phyloP scores from a whole-genome alignment of 2,797 vertebrate genomes.

The Liasis olivaceus region DNA sequence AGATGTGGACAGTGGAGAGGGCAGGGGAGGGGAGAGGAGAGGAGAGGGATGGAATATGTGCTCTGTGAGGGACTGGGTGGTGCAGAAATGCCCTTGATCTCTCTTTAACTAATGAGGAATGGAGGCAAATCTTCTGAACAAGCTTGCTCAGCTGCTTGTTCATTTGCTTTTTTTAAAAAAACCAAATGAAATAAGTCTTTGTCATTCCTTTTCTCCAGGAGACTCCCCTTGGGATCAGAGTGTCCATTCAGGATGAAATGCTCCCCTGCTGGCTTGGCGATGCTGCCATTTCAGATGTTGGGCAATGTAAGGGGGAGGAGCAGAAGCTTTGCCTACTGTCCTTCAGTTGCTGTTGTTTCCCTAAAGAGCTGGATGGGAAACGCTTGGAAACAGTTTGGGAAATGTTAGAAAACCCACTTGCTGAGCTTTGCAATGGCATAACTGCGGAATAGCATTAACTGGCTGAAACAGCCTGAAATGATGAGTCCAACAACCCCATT shows the following conservation, averaged over 20 bases:
- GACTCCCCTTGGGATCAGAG: background rate
- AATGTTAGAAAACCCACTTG: background rate
- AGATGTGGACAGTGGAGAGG: background rate
- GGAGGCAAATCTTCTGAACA: background rate
- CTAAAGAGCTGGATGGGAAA: background rate
- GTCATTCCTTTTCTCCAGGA: background rate
- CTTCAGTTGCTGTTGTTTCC: background rate
- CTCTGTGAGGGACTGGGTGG: background rate
- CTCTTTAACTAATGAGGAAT: background rate
- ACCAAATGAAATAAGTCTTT: background rate
- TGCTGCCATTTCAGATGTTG: background rate
- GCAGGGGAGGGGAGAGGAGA: no score
- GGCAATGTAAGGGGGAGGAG: background rate
- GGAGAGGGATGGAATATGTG: background rate
- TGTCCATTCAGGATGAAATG: background rate
- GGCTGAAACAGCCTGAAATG: background rate
- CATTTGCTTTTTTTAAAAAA: background rate
- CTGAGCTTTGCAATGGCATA: background rate
- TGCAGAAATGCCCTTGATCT: background rate
- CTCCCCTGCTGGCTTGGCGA: background rate
- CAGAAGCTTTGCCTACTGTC: background rate
- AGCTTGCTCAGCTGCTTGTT: background rate
- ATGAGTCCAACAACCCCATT: background rate
- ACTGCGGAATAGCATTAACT: background rate
- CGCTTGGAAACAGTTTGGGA: background rate